Conservation (phyloP, 2,797 vertebrate species). For the Sternotherus odoratus region DNA sequence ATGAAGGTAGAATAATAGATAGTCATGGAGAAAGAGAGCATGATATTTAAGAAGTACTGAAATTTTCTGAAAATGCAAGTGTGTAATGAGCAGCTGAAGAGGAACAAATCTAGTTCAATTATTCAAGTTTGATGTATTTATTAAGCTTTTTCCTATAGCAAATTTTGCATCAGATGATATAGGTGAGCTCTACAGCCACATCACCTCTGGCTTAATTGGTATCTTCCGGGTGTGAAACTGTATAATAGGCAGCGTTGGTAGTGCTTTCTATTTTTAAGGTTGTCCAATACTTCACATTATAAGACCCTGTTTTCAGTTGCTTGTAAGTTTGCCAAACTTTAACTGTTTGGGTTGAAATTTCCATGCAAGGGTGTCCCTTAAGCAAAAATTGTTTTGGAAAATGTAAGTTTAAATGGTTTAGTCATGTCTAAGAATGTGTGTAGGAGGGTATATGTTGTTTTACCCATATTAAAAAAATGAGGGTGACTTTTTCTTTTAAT, state of each 20-base stretch:
- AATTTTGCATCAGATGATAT: not conserved
- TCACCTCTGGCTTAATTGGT: not conserved
- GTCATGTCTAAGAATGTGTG: not conserved
- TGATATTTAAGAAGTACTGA: not conserved
- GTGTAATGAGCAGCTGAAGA: not conserved
- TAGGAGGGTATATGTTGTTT: not conserved
- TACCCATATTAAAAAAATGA: not conserved
- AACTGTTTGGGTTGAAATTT: not conserved
- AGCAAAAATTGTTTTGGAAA: not conserved
- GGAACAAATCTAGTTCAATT: not conserved
- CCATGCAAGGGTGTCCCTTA: not conserved
- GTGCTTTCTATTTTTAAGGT: not conserved
- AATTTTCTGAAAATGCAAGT: not conserved
- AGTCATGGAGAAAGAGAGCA: not conserved
- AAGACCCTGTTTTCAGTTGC: rapidly evolving
- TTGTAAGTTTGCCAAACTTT: rapidly evolving
- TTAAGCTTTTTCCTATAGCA: not conserved
- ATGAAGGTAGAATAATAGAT: not conserved
- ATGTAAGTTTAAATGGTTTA: not conserved
- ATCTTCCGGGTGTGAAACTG: rapidly evolving
- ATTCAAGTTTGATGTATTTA: not conserved
- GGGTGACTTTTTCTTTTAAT: not conserved
- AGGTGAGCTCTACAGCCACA: not conserved
- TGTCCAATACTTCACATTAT: rapidly evolving
- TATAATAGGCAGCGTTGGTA: not conserved